Base-by-base conservation (phyloP, 2,888 invertebrate genomes). In the Zygothrica quintamaculata region DNA sequence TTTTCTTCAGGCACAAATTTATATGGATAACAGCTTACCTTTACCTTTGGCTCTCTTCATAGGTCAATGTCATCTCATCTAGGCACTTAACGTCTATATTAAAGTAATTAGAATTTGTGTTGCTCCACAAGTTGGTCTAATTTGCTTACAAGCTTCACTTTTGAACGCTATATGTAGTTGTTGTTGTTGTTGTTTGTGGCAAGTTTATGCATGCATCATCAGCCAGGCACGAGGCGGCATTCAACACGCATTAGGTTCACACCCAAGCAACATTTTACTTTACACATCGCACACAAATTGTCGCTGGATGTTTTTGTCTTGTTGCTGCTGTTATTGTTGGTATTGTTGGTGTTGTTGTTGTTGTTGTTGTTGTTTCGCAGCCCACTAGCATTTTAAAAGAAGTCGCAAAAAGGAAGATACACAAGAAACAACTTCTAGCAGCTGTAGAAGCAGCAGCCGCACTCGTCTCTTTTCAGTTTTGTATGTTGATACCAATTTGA, bases 401-500 rank as follows among this genome's bases (percentile, higher is more conserved):
- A 69, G 62, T 64, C 58, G 33, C 44, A 61, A 57, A 66, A 43
- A 44, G 47, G 50, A 56, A 68, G 56, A 60, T 57, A 66, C 59
- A 73, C 47, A 48, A 62, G 65, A 60, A 77, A 51, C 51, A 62
- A 59, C 59, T 74, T 53, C 61, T 71, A 76, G 44, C 61, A 59
- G 47, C 39, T 50, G 26, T 31, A 40, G 42, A 15, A 34, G 18
- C 37, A 18, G 16, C 25, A 29, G 12, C 44, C 13, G 18, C n/a
- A 40, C 43, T 52, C 60, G 59, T 64, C 66, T 62, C 57, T 75
- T n/a, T n/a, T 36, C 69, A 60, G 69, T 86, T 2, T 22, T 22
- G 60, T 72, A 75, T 85, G 87, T 84, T 89, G 85, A 89, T 87
- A 80, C 88, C 88, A 89, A 88, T 90, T 90, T 90, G 90, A 90